A percentile compares a stretch with the other conserved stretches of the same genome.
These are phyloP conservation scores for Meda fulgida DNA, from an alignment of 2,797 vertebrate species.

Conservation along the genomic window DNA sequence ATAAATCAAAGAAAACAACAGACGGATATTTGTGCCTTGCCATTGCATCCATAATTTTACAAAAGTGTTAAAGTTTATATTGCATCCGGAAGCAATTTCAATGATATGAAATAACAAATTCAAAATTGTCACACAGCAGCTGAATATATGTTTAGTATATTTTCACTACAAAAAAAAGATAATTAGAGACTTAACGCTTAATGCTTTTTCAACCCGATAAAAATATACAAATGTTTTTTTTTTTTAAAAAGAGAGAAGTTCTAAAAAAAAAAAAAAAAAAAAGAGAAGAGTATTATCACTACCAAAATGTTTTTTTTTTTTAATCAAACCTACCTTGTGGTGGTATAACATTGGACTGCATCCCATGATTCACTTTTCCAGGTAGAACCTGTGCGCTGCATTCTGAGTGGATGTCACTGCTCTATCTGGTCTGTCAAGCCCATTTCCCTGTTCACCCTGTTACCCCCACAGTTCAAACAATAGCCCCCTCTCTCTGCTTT, in stretches of 20 bases:
- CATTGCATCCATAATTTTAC: not conserved
- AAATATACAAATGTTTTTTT: not conserved
- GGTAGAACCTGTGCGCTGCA: conserved; percentile 68
- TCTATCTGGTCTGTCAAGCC: conserved; percentile 30
- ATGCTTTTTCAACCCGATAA: not conserved
- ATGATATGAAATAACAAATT: not conserved
- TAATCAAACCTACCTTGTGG: conserved; percentile 74
- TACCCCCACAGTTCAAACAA: conserved; percentile 67
- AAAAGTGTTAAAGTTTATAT: not conserved
- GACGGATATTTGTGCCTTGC: not conserved
- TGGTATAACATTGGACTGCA: conserved; percentile 74
- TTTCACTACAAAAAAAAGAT: not conserved
- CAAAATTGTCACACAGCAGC: not conserved
- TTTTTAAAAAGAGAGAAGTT: not conserved
- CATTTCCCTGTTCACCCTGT: conserved; percentile 40
- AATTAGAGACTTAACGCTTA: not conserved
- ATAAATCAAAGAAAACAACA: conserved; percentile 11
- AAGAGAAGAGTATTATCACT: not conserved
- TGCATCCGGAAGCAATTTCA: not conserved
- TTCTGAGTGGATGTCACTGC: conserved; percentile 62
- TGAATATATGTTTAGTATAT: not conserved
- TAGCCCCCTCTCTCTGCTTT: conserved; percentile 69
- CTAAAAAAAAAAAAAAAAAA: not conserved
- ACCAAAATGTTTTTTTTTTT: not conserved
- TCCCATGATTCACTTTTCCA: conserved; percentile 75